A percentile compares a stretch with the other conserved stretches of the same genome.
Evolutionary conservation across 2,888 invertebrate species (phyloP).

Genomic region (Ornithoptera alexandrae): DNA sequence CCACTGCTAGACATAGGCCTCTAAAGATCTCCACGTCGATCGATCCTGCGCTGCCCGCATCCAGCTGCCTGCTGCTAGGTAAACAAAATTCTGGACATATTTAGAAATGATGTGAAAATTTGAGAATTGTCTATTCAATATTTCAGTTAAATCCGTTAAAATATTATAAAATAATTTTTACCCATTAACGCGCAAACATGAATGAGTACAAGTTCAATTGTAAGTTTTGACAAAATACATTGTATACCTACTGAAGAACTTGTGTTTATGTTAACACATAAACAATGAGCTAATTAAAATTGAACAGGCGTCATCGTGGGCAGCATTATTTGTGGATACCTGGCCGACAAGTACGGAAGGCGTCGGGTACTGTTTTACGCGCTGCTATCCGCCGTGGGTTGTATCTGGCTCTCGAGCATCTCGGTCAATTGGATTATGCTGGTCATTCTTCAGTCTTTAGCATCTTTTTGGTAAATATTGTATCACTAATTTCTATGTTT

Average conservation of each 20-base stretch:
- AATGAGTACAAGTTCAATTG: too few species aligned
- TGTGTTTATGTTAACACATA: background rate
- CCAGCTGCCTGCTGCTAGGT: too few species aligned
- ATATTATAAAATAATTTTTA: background rate
- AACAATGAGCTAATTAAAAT: background rate
- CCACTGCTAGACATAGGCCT: too few species aligned
- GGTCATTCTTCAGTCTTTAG: conserved; percentile 54
- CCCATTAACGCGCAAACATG: too few species aligned
- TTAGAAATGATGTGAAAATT: too few species aligned
- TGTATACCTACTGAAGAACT: background rate
- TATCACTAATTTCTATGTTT: too few species aligned
- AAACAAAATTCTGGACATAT: too few species aligned
- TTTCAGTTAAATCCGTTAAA: background rate
- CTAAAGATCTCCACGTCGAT: too few species aligned
- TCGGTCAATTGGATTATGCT: conserved; percentile 71
- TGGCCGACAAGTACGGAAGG: conserved; percentile 61
- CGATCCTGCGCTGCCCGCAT: too few species aligned
- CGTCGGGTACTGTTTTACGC: conserved; percentile 52
- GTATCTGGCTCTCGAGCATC: conserved; percentile 58
- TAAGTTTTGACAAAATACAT: background rate
- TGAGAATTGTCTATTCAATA: background rate
- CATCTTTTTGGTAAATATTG: conserved; percentile 55
- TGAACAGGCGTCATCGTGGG: conserved; percentile 55
- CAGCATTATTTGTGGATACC: conserved; percentile 58
- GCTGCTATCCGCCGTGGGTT: conserved; percentile 42